phyloP scores from a whole-genome alignment of 2,888 invertebrate species.

The Watsonalla binaria region DNA sequence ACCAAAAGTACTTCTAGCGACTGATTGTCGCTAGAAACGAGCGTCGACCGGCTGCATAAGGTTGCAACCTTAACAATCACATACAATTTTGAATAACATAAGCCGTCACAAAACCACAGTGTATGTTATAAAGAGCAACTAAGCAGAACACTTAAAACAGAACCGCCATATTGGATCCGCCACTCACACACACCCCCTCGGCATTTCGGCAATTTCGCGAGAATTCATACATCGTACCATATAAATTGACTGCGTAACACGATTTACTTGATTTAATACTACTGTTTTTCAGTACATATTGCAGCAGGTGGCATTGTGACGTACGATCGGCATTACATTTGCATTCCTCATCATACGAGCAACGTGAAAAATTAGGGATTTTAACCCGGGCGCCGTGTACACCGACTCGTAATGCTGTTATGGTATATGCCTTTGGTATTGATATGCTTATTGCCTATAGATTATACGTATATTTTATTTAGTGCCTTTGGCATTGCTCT shows the following conservation, averaged over 20 bases:
- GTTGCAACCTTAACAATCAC: too few relatives aligned
- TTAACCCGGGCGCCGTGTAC: conserved; percentile 9
- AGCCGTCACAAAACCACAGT: too few relatives aligned
- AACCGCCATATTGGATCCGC: background rate
- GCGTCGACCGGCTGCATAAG: too few relatives aligned
- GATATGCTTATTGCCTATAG: too few relatives aligned
- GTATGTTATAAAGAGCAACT: too few relatives aligned
- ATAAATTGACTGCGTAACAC: conserved; percentile 31
- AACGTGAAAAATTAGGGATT: conserved; percentile 4
- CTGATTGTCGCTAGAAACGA: too few relatives aligned
- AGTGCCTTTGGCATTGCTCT: background rate
- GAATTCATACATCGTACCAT: conserved; percentile 11
- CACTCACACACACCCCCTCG: background rate
- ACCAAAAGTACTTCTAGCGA: too few relatives aligned
- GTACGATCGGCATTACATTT: conserved; percentile 4
- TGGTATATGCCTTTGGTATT: background rate
- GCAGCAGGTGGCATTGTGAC: conserved; percentile 2
- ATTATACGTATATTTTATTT: background rate
- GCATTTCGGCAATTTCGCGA: background rate
- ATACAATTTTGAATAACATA: too few relatives aligned
- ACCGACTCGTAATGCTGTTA: conserved; percentile 5
- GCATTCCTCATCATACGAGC: conserved; percentile 4
- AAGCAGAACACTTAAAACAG: background rate
- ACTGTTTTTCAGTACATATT: conserved; percentile 6
- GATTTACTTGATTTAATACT: conserved; percentile 38